phyloP scores from a whole-genome alignment of 1,140 invertebrate species.

The Phthorimaea operculella region DNA sequence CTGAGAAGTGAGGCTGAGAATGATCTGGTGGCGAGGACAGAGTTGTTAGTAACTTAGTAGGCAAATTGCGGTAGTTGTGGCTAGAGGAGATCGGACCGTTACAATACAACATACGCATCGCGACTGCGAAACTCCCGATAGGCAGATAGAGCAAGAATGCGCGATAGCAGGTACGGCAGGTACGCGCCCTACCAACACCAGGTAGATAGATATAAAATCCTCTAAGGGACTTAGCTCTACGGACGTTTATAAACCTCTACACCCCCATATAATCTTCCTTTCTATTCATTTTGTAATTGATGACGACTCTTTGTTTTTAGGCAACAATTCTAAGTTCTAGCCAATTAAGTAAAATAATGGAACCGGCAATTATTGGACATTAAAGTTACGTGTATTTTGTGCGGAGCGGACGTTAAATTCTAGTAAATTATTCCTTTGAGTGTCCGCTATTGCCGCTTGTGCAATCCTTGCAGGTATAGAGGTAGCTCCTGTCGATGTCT shows the following conservation, averaged over 20 bases:
- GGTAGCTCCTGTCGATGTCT: neutral
- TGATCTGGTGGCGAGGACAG: slow-evolving; percentile 25
- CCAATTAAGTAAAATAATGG: too few species aligned
- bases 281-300: too few species aligned
- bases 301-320: too few species aligned
- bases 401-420: too few species aligned
- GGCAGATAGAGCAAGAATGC: slow-evolving; percentile 59
- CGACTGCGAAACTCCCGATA: slow-evolving; percentile 40
- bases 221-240: neutral
- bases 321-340: too few species aligned
- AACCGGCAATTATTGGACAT: too few species aligned
- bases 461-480: neutral
- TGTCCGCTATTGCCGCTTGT: too few species aligned
- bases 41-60: slow-evolving; percentile 28
- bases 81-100: slow-evolving; percentile 33
- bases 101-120: slow-evolving; percentile 30
- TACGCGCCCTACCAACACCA: slow-evolving; percentile 40
- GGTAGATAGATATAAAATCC: slow-evolving; percentile 10
- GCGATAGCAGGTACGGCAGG: slow-evolving; percentile 55
- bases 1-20: slow-evolving; percentile 17
- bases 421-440: too few species aligned
- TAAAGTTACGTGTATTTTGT: too few species aligned
- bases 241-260: too few species aligned
- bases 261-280: too few species aligned
- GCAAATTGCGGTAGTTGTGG: slow-evolving; percentile 13